These are phyloP conservation scores for Aptenodytes forsteri DNA, from an alignment of 2,113 vertebrate genomes.

Conservation along the genomic window DNA sequence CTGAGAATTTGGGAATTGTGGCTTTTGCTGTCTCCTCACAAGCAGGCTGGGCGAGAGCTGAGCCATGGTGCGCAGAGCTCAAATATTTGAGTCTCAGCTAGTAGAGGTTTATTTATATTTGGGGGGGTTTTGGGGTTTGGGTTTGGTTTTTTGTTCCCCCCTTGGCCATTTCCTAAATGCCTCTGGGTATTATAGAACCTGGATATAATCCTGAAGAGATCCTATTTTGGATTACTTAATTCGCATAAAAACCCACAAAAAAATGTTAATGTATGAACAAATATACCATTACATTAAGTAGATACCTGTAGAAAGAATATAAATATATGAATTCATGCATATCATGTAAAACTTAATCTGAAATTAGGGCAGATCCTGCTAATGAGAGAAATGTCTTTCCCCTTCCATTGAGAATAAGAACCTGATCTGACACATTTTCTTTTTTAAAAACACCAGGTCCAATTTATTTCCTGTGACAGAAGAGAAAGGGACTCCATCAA, in stretches of 20 bases:
- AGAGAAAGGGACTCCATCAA: slow-evolving; percentile 16
- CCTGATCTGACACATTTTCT: not conserved
- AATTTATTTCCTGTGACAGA: slow-evolving; percentile 16
- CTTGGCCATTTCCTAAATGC: not conserved
- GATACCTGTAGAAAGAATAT: not conserved
- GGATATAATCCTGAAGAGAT: not conserved
- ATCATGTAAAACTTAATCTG: not conserved
- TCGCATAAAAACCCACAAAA: not conserved
- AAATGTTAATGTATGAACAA: not conserved
- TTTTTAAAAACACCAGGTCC: not conserved
- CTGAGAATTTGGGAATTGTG: not conserved
- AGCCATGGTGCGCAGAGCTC: not conserved
- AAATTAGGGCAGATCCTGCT: not conserved
- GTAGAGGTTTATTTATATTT: not conserved
- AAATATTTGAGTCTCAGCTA: not conserved
- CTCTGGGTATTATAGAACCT: not conserved
- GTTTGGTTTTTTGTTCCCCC: too few species aligned
- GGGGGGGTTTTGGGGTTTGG: not conserved
- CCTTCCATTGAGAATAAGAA: not conserved
- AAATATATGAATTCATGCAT: not conserved
- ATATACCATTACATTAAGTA: not conserved
- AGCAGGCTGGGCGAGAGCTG: not conserved
- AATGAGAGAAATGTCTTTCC: not conserved
- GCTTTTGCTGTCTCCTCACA: not conserved
- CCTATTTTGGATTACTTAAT: not conserved